These are phyloP conservation scores for Bombus sylvicola DNA, from an alignment of 1,140 invertebrate genomes.

Conservation along the genomic window DNA sequence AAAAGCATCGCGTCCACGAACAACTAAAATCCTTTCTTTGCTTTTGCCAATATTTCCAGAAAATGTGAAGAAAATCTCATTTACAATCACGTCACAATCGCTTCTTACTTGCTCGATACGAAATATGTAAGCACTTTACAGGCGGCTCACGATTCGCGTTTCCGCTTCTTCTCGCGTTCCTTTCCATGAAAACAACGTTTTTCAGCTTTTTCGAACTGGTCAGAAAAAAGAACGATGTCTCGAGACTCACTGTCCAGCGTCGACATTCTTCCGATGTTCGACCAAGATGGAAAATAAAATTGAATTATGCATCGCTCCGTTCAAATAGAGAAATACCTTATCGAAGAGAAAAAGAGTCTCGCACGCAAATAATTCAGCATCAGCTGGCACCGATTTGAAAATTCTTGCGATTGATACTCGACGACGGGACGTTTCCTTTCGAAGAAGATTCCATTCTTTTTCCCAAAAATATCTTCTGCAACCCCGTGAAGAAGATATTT, in stretches of 20 bases:
- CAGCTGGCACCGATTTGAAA: conserved; percentile 31
- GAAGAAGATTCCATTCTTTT: neutral
- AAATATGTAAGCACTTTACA: neutral
- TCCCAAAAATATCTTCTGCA: neutral
- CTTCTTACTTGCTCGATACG: neutral
- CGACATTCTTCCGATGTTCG: neutral
- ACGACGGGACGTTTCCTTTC: neutral
- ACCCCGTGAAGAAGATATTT: neutral
- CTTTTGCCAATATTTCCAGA: neutral
- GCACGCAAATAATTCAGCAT: conserved; percentile 28
- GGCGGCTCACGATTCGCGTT: conserved; percentile 1
- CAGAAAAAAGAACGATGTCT: neutral
- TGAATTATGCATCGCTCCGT: conserved; percentile 63
- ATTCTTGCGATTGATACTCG: conserved; percentile 27
- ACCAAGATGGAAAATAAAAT: conserved; percentile 50
- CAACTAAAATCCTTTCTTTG: neutral
- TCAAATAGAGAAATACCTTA: conserved; percentile 32
- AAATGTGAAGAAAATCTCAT: neutral
- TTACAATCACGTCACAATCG: neutral
- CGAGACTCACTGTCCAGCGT: neutral
- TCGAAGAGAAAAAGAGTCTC: neutral
- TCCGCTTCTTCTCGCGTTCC: neutral
- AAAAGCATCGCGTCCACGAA: neutral
- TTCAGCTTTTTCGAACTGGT: neutral
- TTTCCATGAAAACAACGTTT: neutral